Conservation (phyloP, 1,140 invertebrate genomes). For the Aporrectodea caliginosa region DNA sequence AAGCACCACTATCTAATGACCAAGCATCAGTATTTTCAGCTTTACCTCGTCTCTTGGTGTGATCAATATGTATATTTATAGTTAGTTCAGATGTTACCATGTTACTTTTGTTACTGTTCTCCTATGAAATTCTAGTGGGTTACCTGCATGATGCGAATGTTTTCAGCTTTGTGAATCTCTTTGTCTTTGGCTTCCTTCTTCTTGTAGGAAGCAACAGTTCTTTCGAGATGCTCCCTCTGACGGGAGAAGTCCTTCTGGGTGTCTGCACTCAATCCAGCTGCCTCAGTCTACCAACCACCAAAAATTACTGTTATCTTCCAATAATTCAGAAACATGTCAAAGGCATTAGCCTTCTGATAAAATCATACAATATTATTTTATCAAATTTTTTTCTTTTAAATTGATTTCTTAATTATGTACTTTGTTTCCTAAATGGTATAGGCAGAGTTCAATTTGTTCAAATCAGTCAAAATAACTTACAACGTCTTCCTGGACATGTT, state of each 20-base stretch:
- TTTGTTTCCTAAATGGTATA: neutral
- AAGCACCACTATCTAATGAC: too few species aligned
- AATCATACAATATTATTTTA: neutral
- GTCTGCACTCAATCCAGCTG: slow-evolving; percentile 60
- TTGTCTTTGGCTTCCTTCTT: slow-evolving; percentile 59
- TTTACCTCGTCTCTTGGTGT: too few species aligned
- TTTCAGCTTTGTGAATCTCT: slow-evolving; percentile 56
- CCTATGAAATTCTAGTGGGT: too few species aligned
- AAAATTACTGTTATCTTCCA: neutral
- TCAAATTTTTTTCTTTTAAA: neutral
- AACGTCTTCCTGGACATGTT: slow-evolving; percentile 63
- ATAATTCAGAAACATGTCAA: neutral
- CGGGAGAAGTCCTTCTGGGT: slow-evolving; percentile 72
- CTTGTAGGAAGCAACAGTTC: slow-evolving; percentile 64
- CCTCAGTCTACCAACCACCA: slow-evolving; percentile 47
- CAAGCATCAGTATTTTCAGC: too few species aligned
- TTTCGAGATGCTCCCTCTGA: slow-evolving; percentile 72
- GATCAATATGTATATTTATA: too few species aligned
- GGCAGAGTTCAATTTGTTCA: neutral
- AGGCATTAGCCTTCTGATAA: neutral
- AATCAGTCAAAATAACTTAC: slow-evolving; percentile 42
- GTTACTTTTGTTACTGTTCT: too few species aligned
- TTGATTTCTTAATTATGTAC: neutral
- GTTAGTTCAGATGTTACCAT: too few species aligned
- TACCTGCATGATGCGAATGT: slow-evolving; percentile 59